Percentiles rank a stretch among this genome's conserved stretches.
phyloP scores from a whole-genome alignment of 2,113 vertebrate genomes.

The Uropsilus gracilis region DNA sequence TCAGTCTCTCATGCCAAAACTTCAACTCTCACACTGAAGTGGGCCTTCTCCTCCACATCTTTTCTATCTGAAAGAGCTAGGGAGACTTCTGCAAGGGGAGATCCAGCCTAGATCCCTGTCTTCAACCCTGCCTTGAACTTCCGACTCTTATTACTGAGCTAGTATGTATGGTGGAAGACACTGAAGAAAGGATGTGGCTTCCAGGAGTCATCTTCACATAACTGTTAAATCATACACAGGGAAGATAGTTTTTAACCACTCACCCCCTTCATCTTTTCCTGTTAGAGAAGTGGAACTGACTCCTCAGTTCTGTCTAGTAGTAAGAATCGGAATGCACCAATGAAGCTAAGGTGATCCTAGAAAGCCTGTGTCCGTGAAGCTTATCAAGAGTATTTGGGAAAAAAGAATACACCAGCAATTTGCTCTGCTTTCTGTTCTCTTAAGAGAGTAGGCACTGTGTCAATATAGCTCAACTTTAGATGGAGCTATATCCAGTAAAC shows the following conservation, averaged over 20 bases:
- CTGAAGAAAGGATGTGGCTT: not conserved
- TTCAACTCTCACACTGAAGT: not conserved
- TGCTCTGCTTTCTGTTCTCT: not conserved
- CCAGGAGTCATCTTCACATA: not conserved
- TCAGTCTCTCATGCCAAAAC: not conserved
- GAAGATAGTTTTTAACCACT: accelerated
- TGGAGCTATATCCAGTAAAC: not conserved
- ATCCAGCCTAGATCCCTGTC: not conserved
- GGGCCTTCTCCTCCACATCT: not conserved
- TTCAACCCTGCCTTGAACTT: not conserved
- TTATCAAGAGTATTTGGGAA: not conserved
- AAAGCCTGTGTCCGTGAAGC: not conserved
- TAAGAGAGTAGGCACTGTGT: not conserved
- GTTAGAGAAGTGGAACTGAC: not conserved
- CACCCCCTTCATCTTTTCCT: not conserved
- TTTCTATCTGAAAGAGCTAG: not conserved
- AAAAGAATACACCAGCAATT: not conserved
- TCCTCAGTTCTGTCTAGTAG: not conserved
- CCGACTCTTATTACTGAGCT: not conserved
- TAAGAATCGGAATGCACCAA: not conserved
- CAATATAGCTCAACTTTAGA: not conserved
- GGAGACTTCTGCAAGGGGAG: not conserved
- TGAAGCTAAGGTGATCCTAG: not conserved
- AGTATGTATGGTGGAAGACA: not conserved
- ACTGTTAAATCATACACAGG: not conserved